Base-by-base conservation (phyloP, 2,113 vertebrate species). In the Peromyscus maniculatus region DNA sequence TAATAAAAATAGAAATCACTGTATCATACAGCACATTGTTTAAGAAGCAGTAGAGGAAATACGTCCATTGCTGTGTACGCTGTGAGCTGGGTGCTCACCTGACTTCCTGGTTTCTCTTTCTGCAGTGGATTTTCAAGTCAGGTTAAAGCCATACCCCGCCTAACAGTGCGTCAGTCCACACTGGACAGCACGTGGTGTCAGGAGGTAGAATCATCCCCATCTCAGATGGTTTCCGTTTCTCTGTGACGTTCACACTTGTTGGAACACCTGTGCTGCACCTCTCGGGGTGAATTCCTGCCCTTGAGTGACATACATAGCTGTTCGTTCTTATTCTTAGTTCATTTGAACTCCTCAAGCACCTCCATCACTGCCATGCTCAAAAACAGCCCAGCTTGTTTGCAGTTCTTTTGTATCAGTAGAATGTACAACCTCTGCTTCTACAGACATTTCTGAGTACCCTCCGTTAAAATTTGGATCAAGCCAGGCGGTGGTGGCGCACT, bases 71-170 rank as follows among this genome's bases (percentile, higher is more conserved):
- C 46, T 21, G 57, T 36, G 7, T 57, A 19, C 43, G 16, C 33
- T n/a, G 43, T 93, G 49, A 83, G 49, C 36, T 64, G 22, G 28
- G n/a, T 1, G 1, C 33, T 26, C 0, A 62, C 62, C 13, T 84
- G 67, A 88, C n/a, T 92, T 91, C 72, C 82, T 52, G 39, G 49
- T 72, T 91, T 71, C 9, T 64, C 28, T 74, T 87, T 91, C 36
- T 17, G 28, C 39, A 21, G 31, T 43, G 39, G 52, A 13, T 93
- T 86, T 90, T 78, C 1, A 22, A 62, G 15, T 78, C 43, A 52
- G 52, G 8, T 74, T 69, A 33, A 2, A 71, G 7, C 7, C 31
- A n/a, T 19, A 62, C 16, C 79, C 15, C 1, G 8, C 15, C 4
- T 62, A 31, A 9, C 39, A 19, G 1, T 7, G 15, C 62, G 43